These are phyloP conservation scores for Ophiothrix spiculata DNA, from an alignment of 35 echinoderm and acorn worm genomes.

Conservation along the genomic window DNA sequence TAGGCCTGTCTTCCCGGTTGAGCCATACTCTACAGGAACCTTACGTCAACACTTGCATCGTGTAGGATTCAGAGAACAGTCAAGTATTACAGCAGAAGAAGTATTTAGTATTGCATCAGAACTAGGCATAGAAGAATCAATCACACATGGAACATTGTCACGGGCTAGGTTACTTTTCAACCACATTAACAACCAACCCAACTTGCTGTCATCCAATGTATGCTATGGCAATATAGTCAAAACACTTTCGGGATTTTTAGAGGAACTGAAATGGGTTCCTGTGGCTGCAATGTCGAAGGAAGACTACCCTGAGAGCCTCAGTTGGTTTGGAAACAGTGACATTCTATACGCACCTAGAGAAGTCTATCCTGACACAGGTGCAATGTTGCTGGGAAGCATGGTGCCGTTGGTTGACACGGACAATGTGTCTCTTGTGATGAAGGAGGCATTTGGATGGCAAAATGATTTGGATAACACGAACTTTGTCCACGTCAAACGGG, in stretches of 20 bases:
- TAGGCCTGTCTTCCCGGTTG: neutral
- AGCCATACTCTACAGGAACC: neutral
- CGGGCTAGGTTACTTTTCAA: neutral
- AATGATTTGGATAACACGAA: neutral
- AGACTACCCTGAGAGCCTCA: neutral
- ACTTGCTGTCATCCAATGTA: neutral
- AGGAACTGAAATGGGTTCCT: neutral
- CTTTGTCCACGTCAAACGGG: neutral
- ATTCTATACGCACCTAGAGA: slow-evolving; percentile 9
- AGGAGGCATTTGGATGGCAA: neutral
- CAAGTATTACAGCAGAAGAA: neutral
- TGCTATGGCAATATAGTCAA: neutral
- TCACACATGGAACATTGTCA: neutral
- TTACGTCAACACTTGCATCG: neutral
- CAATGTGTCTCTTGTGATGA: neutral
- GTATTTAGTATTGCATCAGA: neutral
- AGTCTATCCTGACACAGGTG: neutral
- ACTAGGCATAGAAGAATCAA: no score
- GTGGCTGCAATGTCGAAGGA: neutral
- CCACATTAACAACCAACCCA: neutral
- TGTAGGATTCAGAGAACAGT: neutral
- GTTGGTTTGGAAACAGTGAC: neutral
- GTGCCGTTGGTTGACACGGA: neutral
- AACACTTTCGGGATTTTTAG: neutral
- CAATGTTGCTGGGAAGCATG: slow-evolving; percentile 1